Evolutionary conservation across 1,140 invertebrate species (phyloP), one percentile per base, ranked within the genome.

Genomic region (Mya arenaria): DNA sequence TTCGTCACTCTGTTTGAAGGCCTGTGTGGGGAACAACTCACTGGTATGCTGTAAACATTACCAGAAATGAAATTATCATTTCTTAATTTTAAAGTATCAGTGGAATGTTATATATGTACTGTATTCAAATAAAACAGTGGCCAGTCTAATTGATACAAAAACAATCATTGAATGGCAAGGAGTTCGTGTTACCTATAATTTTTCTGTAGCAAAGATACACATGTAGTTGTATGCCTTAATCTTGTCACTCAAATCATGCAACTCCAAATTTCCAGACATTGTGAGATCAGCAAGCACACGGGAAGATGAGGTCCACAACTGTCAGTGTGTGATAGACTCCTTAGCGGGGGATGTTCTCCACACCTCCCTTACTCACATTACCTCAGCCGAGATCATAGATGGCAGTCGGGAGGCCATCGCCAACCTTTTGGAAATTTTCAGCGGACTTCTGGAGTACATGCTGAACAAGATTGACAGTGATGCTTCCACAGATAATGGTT

Each of bases 221-320:
- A n/a, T n/a, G n/a, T n/a, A n/a, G n/a, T n/a, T n/a, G n/a, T n/a
- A n/a, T n/a, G n/a, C n/a, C n/a, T n/a, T n/a, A n/a, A n/a, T n/a
- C n/a, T n/a, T n/a, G n/a, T n/a, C n/a, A n/a, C n/a, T 48, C 0
- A 15, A 48, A 6, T 69, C 55, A 6, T 79, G 4, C n/a, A 2
- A 28, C 52, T 71, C 55, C 30, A 32, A 65, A 74, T 66, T 81
- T 72, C 28, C 84, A 92, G 91, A 90, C 75, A 88, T 91, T 25
- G 85, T 91, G 5, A 72, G 86, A 13, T 86, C 83, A 28, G 86
- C 91, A 60, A 36, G 74, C 19, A 88, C 86, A 6, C 86, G 83
- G 71, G 89, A 92, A 71, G 92, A 93, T 88, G 90, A 92, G 71
- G 89, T 92, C 28, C 91, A 92, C 81, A 93, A 93, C 60, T 86